These are phyloP conservation scores for Chaetodon auriga DNA, from an alignment of 2,113 vertebrate species.

Conservation along the genomic window DNA sequence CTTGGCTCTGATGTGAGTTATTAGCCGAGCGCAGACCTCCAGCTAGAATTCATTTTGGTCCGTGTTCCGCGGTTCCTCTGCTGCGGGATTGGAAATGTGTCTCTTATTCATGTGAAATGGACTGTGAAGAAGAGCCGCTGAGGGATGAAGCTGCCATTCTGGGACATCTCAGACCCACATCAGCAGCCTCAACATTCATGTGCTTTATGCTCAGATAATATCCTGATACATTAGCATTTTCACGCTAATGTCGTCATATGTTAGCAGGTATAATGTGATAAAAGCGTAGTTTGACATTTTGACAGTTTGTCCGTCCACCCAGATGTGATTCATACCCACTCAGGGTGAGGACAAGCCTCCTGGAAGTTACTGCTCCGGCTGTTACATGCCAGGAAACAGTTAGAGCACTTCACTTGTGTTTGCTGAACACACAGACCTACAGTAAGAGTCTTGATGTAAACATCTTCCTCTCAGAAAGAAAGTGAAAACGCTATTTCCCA, in stretches of 20 bases:
- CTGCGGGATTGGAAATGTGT: background rate
- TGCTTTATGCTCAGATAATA: background rate
- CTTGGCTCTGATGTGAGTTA: slow-evolving; percentile 30
- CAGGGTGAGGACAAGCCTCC: no score
- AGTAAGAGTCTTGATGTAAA: no score
- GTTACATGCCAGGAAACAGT: no score
- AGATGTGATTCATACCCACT: no score
- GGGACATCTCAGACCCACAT: background rate
- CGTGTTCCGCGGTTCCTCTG: slow-evolving; percentile 23
- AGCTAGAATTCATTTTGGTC: slow-evolving; percentile 29
- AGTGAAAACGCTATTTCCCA: no score
- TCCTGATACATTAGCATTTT: background rate
- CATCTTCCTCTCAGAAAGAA: no score
- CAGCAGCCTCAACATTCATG: no score
- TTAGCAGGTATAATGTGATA: background rate
- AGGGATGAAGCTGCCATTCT: background rate
- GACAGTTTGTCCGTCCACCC: no score
- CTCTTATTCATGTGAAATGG: slow-evolving; percentile 8
- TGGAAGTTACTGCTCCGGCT: no score
- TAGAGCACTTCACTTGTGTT: no score
- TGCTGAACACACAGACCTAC: no score
- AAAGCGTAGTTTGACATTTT: background rate
- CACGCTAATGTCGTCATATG: background rate
- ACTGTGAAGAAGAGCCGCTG: background rate
- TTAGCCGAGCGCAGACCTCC: slow-evolving; percentile 29